A percentile compares a stretch with the other conserved stretches of the same genome.
Conservation (phyloP, 2,113 vertebrate genomes). For the Anarrhichthys ocellatus region DNA sequence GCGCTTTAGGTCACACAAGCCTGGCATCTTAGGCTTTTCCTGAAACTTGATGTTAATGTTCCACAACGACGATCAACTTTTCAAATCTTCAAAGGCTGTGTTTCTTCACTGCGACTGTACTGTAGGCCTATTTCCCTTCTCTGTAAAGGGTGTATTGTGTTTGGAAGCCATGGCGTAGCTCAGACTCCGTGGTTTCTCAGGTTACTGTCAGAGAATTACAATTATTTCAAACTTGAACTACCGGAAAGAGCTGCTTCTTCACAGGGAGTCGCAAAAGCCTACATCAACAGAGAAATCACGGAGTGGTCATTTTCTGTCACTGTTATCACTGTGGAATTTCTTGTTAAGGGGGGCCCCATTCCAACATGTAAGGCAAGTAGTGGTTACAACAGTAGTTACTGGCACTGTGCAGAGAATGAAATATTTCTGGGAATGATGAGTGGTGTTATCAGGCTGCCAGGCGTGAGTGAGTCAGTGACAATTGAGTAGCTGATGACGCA, state of each 20-base stretch:
- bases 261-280: neutral
- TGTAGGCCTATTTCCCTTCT: neutral
- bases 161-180: neutral
- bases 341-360: neutral
- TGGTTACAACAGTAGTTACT: slow-evolving; percentile 33
- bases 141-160: neutral
- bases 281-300: slow-evolving; percentile 1
- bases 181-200: neutral
- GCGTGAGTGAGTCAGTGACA: slow-evolving; percentile 18
- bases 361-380: slow-evolving; percentile 3
- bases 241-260: neutral
- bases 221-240: slow-evolving; percentile 31
- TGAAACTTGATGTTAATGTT: neutral
- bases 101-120: neutral
- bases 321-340: slow-evolving; percentile 29
- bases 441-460: slow-evolving; percentile 33
- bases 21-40: neutral
- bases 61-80: neutral
- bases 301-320: neutral
- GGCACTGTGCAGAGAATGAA: slow-evolving; percentile 24
- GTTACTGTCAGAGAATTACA: slow-evolving; percentile 7
- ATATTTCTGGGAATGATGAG: slow-evolving; percentile 29
- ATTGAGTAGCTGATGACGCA: slow-evolving; percentile 13
- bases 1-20: neutral
- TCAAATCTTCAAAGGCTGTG: neutral